These are phyloP conservation scores for Bubo blakistoni DNA, from an alignment of 2,113 vertebrate genomes.

Conservation along the genomic window DNA sequence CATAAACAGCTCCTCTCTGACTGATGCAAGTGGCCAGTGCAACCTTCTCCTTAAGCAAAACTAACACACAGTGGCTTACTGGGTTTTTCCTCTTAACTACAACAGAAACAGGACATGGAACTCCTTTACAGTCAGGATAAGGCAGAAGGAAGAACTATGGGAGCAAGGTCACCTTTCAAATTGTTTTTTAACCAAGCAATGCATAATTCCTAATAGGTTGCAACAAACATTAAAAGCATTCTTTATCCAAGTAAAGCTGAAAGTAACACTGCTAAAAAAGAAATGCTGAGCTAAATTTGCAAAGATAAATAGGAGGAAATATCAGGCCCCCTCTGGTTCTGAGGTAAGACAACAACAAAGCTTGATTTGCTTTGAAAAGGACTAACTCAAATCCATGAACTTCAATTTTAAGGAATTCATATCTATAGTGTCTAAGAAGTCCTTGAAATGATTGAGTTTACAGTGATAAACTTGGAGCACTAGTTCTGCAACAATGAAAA, in stretches of 20 bases:
- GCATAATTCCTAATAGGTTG: neutral
- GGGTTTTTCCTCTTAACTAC: neutral
- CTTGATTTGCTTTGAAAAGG: neutral
- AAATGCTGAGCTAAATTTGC: neutral
- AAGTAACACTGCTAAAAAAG: neutral
- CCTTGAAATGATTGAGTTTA: neutral
- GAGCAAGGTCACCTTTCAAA: neutral
- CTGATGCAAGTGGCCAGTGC: neutral
- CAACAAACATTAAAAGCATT: neutral
- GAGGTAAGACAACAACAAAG: neutral
- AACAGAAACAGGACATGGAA: neutral
- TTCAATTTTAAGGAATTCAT: neutral
- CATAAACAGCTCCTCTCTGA: neutral
- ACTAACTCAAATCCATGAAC: neutral
- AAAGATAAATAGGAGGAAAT: neutral
- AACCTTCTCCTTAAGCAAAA: neutral
- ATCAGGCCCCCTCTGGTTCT: neutral
- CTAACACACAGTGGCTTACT: neutral
- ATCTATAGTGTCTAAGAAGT: neutral
- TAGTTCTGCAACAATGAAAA: neutral
- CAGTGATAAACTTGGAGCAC: neutral
- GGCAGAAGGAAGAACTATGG: neutral
- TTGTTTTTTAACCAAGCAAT: neutral
- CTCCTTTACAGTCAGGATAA: neutral
- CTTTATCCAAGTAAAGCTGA: neutral